A percentile compares a stretch with the other conserved stretches of the same genome.
Conservation (phyloP, 2,113 vertebrate genomes). For the Pterocles gutturalis region DNA sequence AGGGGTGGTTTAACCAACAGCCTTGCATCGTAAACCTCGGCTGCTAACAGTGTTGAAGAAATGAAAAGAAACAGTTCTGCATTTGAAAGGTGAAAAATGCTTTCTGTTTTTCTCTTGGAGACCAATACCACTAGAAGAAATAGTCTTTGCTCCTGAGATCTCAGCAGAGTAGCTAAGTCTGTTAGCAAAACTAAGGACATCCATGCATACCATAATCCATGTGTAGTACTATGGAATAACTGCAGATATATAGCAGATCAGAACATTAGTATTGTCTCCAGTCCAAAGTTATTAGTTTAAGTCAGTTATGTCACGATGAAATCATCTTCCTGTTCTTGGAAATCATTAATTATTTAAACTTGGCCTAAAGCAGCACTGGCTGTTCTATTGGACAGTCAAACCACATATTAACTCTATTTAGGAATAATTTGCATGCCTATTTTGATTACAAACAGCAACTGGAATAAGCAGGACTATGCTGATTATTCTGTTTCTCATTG, state of each 20-base stretch:
- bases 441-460: not conserved
- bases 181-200: not conserved
- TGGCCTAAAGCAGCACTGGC: not conserved
- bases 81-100: not conserved
- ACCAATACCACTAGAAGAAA: not conserved
- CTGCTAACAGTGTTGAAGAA: not conserved
- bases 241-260: not conserved
- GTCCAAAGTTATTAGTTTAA: not conserved
- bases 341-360: not conserved
- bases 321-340: not conserved
- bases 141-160: not conserved
- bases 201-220: not conserved
- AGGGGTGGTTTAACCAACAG: not conserved
- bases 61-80: not conserved
- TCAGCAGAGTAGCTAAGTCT: not conserved
- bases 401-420: not conserved
- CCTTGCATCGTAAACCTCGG: not conserved
- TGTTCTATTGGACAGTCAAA: not conserved
- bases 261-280: not conserved
- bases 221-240: not conserved
- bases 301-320: not conserved
- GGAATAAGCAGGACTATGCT: not conserved
- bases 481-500: not conserved
- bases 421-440: not conserved
- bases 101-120: not conserved